Base-by-base conservation (phyloP, 2,888 invertebrate species). In the Cephalotes varians region DNA sequence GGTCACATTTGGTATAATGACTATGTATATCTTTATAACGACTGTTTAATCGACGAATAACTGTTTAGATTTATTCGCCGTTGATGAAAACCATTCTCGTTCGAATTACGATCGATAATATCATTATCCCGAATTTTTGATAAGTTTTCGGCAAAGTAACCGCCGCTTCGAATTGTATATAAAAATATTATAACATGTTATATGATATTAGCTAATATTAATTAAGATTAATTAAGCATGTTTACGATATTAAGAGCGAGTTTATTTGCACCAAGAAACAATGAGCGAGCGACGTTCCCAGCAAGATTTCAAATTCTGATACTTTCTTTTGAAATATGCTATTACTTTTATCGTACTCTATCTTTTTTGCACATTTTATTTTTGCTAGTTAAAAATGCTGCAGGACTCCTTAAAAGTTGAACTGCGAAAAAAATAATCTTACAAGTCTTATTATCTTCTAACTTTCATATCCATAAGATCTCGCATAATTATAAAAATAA, bases 181-280 rank as follows among this genome's bases (percentile, higher is more conserved):
- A 15, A 47, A 44, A 28, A 44, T 1, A 9, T 73, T n/a, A n/a
- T n/a, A n/a, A n/a, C n/a, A 56, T 3, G 15, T 15, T 60, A 31
- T 49, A n/a, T n/a, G n/a, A n/a, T n/a, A n/a, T n/a, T n/a, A n/a
- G n/a, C n/a, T n/a, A n/a, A n/a, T n/a, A 60, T 60, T 25, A 47
- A 62, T 10, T n/a, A n/a, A 7, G 12, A 54, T 37, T 34, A 34
- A 72, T 40, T n/a, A 58, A 51, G 25, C n/a, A 51, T 62, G 2
- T 44, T 56, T 28, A 7, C 21, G 9, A n/a, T 49, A 34, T 37
- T 74, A 60, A 21, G 10, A 65, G 9, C 21, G n/a, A 72, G 5
- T 56, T 40, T 51, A 37, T 40, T 54, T 31, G 15, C 37, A 15
- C 87, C 82, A 83, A 79, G 86, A 82, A 79, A 69, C 81, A 60